Conservation (phyloP, 2,797 vertebrate species). For the Streptopelia turtur region DNA sequence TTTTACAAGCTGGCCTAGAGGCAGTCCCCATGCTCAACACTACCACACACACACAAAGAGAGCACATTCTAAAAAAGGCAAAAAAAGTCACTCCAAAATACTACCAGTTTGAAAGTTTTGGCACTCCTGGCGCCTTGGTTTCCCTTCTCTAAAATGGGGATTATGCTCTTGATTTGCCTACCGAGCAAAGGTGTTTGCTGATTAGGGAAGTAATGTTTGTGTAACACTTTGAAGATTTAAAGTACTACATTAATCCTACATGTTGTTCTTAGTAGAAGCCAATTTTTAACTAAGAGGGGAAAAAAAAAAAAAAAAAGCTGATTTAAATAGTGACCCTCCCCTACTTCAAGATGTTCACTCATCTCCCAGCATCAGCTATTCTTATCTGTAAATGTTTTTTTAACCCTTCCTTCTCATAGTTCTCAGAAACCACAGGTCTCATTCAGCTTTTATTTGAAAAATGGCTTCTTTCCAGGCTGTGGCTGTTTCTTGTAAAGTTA, state of each 20-base stretch:
- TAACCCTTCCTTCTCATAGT: slow-evolving; percentile 64
- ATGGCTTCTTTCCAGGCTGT: slow-evolving; percentile 48
- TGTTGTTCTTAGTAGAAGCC: neutral
- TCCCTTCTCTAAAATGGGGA: slow-evolving; percentile 23
- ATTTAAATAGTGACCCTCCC: slow-evolving; percentile 53
- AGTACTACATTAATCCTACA: slow-evolving; percentile 54
- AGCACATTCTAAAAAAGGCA: too few relatives aligned
- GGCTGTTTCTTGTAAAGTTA: slow-evolving; percentile 65
- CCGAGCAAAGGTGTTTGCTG: slow-evolving; percentile 39
- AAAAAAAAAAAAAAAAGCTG: neutral
- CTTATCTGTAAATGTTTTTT: slow-evolving; percentile 68
- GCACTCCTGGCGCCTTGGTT: neutral
- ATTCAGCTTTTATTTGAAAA: slow-evolving; percentile 64
- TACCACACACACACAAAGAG: too few relatives aligned
- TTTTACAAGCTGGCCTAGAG: neutral
- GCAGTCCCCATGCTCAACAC: neutral
- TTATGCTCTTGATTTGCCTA: slow-evolving; percentile 23
- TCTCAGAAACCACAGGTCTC: slow-evolving; percentile 61
- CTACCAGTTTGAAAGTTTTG: neutral
- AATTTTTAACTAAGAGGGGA: slow-evolving; percentile 22
- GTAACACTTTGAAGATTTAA: slow-evolving; percentile 53
- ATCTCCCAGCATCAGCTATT: slow-evolving; percentile 45
- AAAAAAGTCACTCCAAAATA: neutral
- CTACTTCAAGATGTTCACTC: slow-evolving; percentile 56
- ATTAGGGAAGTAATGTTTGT: slow-evolving; percentile 50